Base-by-base conservation (phyloP, 2,797 vertebrate genomes). In the Alcedo quadribrachys region DNA sequence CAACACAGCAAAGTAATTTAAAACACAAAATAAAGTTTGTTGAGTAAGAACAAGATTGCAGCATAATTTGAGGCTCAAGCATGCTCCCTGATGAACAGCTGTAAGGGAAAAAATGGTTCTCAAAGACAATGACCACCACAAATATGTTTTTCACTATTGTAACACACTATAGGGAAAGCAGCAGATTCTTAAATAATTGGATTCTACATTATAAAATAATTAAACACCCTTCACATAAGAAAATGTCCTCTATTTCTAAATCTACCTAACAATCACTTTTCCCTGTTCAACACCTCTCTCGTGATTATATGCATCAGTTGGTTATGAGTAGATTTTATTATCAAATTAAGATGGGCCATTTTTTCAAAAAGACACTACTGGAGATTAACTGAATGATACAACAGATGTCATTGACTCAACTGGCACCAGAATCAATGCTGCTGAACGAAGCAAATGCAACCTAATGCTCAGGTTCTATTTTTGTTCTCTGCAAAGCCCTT, bases 21-120 rank as follows among this genome's bases (percentile, higher is more conserved):
- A 89, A 94, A 92, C 80, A 81, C 33, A 84, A 91, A 90, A 69
- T 45, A 78, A 91, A 88, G 83, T 85, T 76, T 55, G 69, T 50
- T 95, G 85, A 76, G 53, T 87, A 87, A 87, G 82, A 91, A 90
- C 27, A 94, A 54, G 28, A 61, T 86, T 81, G 27, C 58, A 88
- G 65, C 35, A 51, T 81, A 81, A 93, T 84, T 84, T 67, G 46
- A 91, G 53, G 75, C 74, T 90, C 63, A 74, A 67, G 53, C 48
- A 79, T 40, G 25, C 42, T 68, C 57, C 30, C 67, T 86, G 62
- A 85, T 35, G 57, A 92, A 91, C 55, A 81, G 80, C 77, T 85
- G 66, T 54, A 83, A 28, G 76, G 70, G 5, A 54, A 69, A 82
- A 57, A 37, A 24, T 85, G 51, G 27, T 83, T 92, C 53, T 92